Evolutionary conservation across 2,797 vertebrate species (phyloP).

Genomic region (Valencia hispanica): DNA sequence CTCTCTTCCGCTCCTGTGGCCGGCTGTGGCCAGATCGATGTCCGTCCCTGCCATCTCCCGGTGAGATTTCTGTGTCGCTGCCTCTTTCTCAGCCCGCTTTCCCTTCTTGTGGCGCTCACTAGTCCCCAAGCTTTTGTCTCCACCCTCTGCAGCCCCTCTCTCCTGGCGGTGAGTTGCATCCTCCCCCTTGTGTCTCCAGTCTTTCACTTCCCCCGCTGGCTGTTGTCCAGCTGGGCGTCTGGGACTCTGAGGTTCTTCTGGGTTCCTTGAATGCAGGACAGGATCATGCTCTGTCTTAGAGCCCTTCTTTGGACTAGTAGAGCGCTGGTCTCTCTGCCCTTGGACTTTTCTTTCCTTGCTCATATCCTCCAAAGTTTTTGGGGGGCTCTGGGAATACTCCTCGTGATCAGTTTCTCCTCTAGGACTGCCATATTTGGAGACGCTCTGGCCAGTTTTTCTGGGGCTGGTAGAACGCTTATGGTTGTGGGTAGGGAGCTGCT

Average conservation of each 20-base stretch:
- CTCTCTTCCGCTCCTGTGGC: constrained; percentile 40
- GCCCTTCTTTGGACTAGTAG: constrained; percentile 83
- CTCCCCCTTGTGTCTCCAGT: constrained; percentile 68
- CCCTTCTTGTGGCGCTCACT: constrained; percentile 69
- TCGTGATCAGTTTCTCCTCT: constrained; percentile 52
- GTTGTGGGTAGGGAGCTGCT: constrained; percentile 67
- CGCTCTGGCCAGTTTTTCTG: constrained; percentile 55
- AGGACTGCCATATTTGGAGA: constrained; percentile 77
- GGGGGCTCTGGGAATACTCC: constrained; percentile 64
- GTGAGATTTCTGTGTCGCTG: constrained; percentile 45
- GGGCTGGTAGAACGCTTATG: constrained; percentile 72
- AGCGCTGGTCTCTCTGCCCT: constrained; percentile 57
- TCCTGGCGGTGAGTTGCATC: constrained; percentile 69
- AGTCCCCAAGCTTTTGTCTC: constrained; percentile 56
- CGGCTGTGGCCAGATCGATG: constrained; percentile 52
- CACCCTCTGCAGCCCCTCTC: constrained; percentile 60
- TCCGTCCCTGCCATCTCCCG: constrained; percentile 68
- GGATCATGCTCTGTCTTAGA: constrained; percentile 68
- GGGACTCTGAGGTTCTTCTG: constrained; percentile 71
- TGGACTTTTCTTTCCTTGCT: constrained; percentile 49
- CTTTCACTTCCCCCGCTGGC: constrained; percentile 61
- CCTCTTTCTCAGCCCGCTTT: constrained; percentile 67
- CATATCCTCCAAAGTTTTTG: constrained; percentile 66
- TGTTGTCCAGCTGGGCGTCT: constrained; percentile 56
- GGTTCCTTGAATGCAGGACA: constrained; percentile 35